These are phyloP conservation scores for Polypterus senegalus DNA, from an alignment of 2,113 vertebrate genomes.

Conservation along the genomic window DNA sequence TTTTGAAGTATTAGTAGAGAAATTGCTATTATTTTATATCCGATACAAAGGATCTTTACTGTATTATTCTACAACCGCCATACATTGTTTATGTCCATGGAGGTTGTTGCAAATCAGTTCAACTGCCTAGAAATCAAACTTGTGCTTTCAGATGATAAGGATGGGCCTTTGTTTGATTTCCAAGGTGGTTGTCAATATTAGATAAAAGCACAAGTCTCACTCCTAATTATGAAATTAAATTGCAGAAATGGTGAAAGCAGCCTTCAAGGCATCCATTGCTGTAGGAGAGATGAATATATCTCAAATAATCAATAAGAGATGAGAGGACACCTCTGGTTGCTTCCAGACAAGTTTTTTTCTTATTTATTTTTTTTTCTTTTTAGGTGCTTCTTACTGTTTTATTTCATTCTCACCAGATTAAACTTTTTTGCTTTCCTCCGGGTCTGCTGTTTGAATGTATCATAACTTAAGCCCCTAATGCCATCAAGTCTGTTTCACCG, in stretches of 20 bases:
- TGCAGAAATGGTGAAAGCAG: neutral
- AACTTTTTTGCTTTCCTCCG: neutral
- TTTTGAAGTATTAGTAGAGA: neutral
- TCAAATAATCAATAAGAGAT: neutral
- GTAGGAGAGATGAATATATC: slow-evolving; percentile 2
- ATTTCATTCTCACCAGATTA: neutral
- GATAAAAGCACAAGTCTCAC: slow-evolving; percentile 2
- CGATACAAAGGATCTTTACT: neutral
- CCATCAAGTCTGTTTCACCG: neutral
- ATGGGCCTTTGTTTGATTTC: slow-evolving; percentile 3
- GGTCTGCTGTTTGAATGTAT: neutral
- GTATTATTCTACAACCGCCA: neutral
- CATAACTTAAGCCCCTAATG: neutral
- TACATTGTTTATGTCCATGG: slow-evolving; percentile 1
- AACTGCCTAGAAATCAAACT: neutral
- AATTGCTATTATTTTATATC: neutral
- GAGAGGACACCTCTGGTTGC: neutral
- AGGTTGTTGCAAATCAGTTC: slow-evolving; percentile 1
- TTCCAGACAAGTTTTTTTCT: neutral
- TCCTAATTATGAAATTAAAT: slow-evolving; percentile 7
- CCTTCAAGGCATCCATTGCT: neutral
- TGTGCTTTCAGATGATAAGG: slow-evolving; percentile 1
- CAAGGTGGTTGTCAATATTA: slow-evolving; percentile 3
- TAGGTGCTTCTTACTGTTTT: neutral
- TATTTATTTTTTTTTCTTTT: neutral